Percentiles rank a stretch among this genome's conserved stretches.
Conservation (phyloP, 2,888 invertebrate species). For the Oxyteleia sp. region DNA sequence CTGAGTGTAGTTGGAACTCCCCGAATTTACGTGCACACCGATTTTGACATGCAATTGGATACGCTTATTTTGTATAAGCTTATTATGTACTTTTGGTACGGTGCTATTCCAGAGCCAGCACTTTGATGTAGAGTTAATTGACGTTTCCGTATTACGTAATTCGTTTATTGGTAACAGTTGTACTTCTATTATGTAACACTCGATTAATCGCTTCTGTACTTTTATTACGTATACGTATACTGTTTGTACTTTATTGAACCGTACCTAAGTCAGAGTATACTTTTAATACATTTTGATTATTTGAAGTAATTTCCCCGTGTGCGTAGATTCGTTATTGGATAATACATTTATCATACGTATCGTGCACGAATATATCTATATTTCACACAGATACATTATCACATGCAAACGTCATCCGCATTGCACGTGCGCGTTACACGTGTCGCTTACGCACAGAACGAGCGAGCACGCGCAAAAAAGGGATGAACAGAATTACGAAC, state of each 20-base stretch:
- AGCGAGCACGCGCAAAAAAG: slow-evolving; percentile 68
- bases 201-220: slow-evolving; percentile 5
- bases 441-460: slow-evolving; percentile 70
- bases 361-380: slow-evolving; percentile 60
- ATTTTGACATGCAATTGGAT: slow-evolving; percentile 23
- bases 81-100: slow-evolving; percentile 12
- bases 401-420: slow-evolving; percentile 66
- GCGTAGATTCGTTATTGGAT: slow-evolving; percentile 60
- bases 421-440: slow-evolving; percentile 73
- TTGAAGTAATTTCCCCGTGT: slow-evolving; percentile 41
- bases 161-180: slow-evolving; percentile 16
- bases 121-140: slow-evolving; percentile 30
- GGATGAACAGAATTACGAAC: slow-evolving; percentile 61
- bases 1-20: slow-evolving; percentile 41
- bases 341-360: slow-evolving; percentile 46
- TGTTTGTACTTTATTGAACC: not conserved
- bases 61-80: slow-evolving; percentile 33
- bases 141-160: slow-evolving; percentile 25
- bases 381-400: slow-evolving; percentile 52
- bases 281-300: slow-evolving; percentile 17
- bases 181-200: slow-evolving; percentile 9
- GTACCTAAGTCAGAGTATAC: not conserved
- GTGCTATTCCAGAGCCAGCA: not conserved
- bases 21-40: slow-evolving; percentile 55
- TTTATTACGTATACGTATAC: not conserved